Percentiles rank a stretch among this genome's conserved stretches.
Evolutionary conservation across 2,888 invertebrate genomes (phyloP).

Genomic region (Neoaliturus tenellus): DNA sequence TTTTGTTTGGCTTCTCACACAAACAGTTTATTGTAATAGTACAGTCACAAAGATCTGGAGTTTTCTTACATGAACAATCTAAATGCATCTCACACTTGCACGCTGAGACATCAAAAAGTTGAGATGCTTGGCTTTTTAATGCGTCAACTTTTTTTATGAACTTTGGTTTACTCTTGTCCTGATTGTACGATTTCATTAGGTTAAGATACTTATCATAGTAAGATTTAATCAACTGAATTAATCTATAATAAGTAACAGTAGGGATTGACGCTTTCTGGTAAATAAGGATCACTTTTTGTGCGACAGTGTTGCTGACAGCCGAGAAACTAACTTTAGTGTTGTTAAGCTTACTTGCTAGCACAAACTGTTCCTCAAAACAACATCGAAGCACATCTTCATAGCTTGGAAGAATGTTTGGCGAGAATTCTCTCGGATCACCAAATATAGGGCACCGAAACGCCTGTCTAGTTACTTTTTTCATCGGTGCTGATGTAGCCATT

Average conservation of each 20-base stretch:
- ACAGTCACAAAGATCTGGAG: conserved; percentile 46
- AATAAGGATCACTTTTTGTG: conserved; percentile 31
- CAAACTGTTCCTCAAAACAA: conserved; percentile 51
- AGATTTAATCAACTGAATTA: conserved; percentile 42
- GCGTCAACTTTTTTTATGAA: conserved; percentile 45
- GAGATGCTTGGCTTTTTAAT: conserved; percentile 48
- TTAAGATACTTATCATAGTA: conserved; percentile 51
- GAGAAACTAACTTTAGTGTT: too few relatives aligned
- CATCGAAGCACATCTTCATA: conserved; percentile 50
- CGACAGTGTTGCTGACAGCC: too few relatives aligned
- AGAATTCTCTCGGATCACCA: conserved; percentile 49
- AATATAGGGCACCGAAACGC: conserved; percentile 47
- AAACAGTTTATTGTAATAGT: conserved; percentile 10
- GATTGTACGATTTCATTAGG: conserved; percentile 43
- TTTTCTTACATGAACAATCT: conserved; percentile 42
- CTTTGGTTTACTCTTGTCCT: conserved; percentile 36
- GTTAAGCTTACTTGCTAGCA: conserved; percentile 24
- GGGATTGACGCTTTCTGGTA: conserved; percentile 53
- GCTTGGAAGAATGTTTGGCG: conserved; percentile 40
- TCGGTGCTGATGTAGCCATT: conserved; percentile 34
- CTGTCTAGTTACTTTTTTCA: conserved; percentile 49
- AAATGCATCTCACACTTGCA: conserved; percentile 48
- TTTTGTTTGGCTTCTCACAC: conserved; percentile 42
- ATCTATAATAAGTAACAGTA: conserved; percentile 35
- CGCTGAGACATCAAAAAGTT: conserved; percentile 30